Base-by-base conservation (phyloP, 2,888 invertebrate species). In the Eutolmus rufibarbis region DNA sequence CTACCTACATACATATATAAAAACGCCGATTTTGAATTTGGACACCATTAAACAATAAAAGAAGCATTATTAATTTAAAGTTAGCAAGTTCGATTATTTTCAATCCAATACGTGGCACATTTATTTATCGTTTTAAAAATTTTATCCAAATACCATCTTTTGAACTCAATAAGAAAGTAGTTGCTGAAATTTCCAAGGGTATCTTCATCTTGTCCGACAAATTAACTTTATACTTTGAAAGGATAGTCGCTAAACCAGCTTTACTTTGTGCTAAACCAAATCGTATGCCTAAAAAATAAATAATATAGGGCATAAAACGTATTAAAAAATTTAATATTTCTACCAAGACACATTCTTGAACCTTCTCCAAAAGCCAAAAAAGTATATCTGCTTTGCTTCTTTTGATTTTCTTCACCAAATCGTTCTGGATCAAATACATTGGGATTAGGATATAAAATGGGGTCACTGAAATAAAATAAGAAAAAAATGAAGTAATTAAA, bases 391-490 rank as follows among this genome's bases (percentile, higher is more conserved):
- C 43, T 79, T 19, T 40, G 37, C 8, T 79, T 23, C 19, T 23
- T 79, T 23, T 37, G 43, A 34, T 46, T 79, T 79, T 43, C 9
- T 19, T 79, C 43, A 7, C 14, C 12, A 23, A 79, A 79, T 8
- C 43, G 34, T 28, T 94, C 94, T 0, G 95, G 95, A 87, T 94
- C 93, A 87, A 95, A 95, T 34, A 92, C 93, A 4, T 94, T 93
- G 0, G 96, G 95, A 2, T 95, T 92, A 0, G 93, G 92, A 88
- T 92, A 94, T 19, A 92, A 90, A 14, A 91, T 89, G 0, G 92
- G 91, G 89, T 95, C 94, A 40, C 79, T 79, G 5, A 43, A 79
- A 79, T 37, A 0, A 0, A 9, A 37, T 46, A 19, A 23, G 14
- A 23, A 46, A 43, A 43, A 12, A 43, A 1, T 79, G 2, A 23